Evolutionary conservation across 2,888 invertebrate species (phyloP), one percentile per base, ranked within the genome.

Genomic region (Stegana nigrithorax): DNA sequence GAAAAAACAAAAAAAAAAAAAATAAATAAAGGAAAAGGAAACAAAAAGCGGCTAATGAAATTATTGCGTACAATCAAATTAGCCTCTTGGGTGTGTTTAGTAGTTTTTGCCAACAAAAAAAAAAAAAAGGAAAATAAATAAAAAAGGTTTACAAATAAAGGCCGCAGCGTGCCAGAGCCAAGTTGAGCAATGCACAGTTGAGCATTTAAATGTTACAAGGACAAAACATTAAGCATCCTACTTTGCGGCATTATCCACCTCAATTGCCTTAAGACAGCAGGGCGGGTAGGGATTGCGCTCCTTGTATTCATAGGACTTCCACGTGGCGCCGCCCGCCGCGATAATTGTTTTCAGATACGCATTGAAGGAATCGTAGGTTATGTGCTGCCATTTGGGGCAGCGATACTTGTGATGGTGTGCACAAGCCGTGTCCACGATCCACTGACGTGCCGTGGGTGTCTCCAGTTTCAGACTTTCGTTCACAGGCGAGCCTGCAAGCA

Each of bases 21-120:
- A 29, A 29, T 29, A 29, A 29, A 29, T 10, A 39, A 4, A 4
- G 14, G 39, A 5, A 36, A 3, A 36, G 14, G 4, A 10, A 10
- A 10, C 39, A 12, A 2, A 39, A n/a, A 12, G 23, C 7, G 59
- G n/a, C 70, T 73, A 78, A 75, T 75, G 67, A 66, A 80, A 73
- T 80, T 78, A 78, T 73, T 75, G 69, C 70, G 62, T 63, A 67
- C 70, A 71, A 70, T 78, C 75, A 71, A 66, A 75, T 63, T 51
- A 64, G 58, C 63, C 78, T 70, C 75, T 36, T 51, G 75, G 76
- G 75, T 59, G 60, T 63, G 60, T 66, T 78, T 72, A 64, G 53
- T 57, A 67, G 55, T 60, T 32, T n/a, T n/a, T 3, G n/a, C n/a
- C n/a, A n/a, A n/a, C n/a, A n/a, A n/a, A n/a, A n/a, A n/a, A n/a